phyloP scores from a whole-genome alignment of 2,888 invertebrate genomes.

The Gibbula magus region DNA sequence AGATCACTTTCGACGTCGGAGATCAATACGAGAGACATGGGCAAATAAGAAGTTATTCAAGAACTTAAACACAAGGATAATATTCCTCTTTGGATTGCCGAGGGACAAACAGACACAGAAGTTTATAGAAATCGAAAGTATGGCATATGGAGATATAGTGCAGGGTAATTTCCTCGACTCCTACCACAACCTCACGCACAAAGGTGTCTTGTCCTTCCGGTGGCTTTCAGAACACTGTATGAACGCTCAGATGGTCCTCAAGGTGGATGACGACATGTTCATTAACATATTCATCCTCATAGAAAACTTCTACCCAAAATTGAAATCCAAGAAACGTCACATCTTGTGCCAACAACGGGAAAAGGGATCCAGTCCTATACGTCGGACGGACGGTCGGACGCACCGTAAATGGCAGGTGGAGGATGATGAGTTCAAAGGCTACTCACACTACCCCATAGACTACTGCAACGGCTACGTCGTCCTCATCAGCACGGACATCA shows the following conservation, averaged over 20 bases:
- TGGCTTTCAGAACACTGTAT: constrained; percentile 61
- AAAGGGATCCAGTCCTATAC: constrained; percentile 57
- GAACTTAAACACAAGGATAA: constrained; percentile 47
- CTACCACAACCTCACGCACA: constrained; percentile 63
- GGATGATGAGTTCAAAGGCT: constrained; percentile 57
- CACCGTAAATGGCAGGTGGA: constrained; percentile 64
- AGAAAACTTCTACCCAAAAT: constrained; percentile 48
- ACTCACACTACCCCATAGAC: constrained; percentile 62
- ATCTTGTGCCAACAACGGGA: constrained; percentile 58
- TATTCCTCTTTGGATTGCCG: constrained; percentile 61
- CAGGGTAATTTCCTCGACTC: constrained; percentile 63
- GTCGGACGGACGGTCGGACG: constrained; percentile 43
- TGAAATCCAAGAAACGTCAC: constrained; percentile 42
- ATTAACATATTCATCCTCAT: constrained; percentile 61
- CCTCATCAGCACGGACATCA: constrained; percentile 60
- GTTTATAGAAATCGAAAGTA: constrained; percentile 58
- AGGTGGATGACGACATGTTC: constrained; percentile 67
- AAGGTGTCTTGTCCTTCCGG: constrained; percentile 60
- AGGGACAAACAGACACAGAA: constrained; percentile 46
- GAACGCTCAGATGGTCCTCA: constrained; percentile 55
- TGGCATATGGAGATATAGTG: constrained; percentile 58
- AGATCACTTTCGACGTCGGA: constrained; percentile 52
- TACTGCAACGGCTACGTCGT: constrained; percentile 72
- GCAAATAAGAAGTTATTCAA: constrained; percentile 52
- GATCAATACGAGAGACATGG: constrained; percentile 62